A percentile compares a stretch with the other conserved stretches of the same genome.
Conservation (phyloP, 1,140 invertebrate genomes). For the Mesaphorura yosii region DNA sequence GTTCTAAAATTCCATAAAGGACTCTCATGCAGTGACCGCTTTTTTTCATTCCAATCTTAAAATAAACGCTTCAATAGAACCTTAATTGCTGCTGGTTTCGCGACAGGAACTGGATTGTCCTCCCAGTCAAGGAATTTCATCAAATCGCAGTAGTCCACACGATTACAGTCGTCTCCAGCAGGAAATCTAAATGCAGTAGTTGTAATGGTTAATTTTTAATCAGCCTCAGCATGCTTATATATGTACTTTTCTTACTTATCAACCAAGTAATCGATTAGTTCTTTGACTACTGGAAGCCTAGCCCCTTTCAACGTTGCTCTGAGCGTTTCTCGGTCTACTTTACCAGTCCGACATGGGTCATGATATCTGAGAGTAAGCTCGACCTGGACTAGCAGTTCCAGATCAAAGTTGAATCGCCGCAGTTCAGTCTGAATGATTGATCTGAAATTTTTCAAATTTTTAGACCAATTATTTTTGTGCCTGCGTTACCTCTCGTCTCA, state of each 20-base stretch:
- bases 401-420: slow-evolving; percentile 24
- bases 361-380: slow-evolving; percentile 29
- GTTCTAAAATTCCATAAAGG: slow-evolving; percentile 11
- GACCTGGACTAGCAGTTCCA: slow-evolving; percentile 17
- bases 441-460: slow-evolving; percentile 10
- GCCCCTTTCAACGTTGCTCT: slow-evolving; percentile 28
- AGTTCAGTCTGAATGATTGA: slow-evolving; percentile 27
- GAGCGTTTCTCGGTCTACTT: slow-evolving; percentile 25
- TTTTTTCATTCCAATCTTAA: too few species aligned
- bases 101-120: slow-evolving; percentile 23
- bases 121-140: slow-evolving; percentile 28
- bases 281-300: slow-evolving; percentile 23
- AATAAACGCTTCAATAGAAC: slow-evolving; percentile 5
- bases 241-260: slow-evolving; percentile 19
- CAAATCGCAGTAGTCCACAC: slow-evolving; percentile 25
- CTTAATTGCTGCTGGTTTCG: slow-evolving; percentile 27
- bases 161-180: slow-evolving; percentile 1
- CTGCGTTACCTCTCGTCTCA: background rate
- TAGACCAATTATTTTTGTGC: background rate
- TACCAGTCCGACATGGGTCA: slow-evolving; percentile 29
- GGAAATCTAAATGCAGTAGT: slow-evolving; percentile 3
- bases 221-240: too few species aligned
- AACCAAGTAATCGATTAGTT: slow-evolving; percentile 27
- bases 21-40: background rate
- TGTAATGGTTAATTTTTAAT: background rate